Evolutionary conservation across 2,797 vertebrate species (phyloP).

Genomic region (Pseudotriccus pelzelni): DNA sequence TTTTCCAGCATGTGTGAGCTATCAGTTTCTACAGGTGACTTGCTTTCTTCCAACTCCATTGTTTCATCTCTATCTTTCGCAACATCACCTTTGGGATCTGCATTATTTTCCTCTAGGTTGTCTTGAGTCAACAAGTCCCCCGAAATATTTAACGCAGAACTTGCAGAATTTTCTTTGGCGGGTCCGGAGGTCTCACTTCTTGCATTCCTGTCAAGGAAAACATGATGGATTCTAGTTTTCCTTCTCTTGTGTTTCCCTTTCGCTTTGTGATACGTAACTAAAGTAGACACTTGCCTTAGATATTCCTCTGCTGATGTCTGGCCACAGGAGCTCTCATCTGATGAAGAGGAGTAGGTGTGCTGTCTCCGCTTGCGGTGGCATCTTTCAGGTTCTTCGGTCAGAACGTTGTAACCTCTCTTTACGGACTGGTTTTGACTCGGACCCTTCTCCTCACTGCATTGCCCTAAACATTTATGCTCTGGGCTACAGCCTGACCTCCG

Average conservation of each 20-base stretch:
- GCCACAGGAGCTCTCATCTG: slow-evolving; percentile 61
- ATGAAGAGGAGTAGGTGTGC: slow-evolving; percentile 62
- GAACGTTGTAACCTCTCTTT: slow-evolving; percentile 74
- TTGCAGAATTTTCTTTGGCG: neutral
- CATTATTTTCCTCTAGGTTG: neutral
- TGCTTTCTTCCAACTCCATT: slow-evolving; percentile 32
- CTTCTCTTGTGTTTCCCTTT: slow-evolving; percentile 72
- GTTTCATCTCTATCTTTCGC: neutral
- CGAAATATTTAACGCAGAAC: neutral
- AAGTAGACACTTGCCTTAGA: neutral
- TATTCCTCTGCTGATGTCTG: slow-evolving; percentile 42
- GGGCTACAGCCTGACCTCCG: slow-evolving; percentile 21
- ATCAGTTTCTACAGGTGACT: neutral
- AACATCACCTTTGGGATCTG: neutral
- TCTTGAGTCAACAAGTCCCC: neutral
- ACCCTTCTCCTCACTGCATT: slow-evolving; percentile 38
- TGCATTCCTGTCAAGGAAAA: neutral
- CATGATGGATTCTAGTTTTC: slow-evolving; percentile 1
- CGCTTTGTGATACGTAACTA: slow-evolving; percentile 36
- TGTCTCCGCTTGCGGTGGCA: slow-evolving; percentile 65
- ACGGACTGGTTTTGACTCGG: slow-evolving; percentile 55
- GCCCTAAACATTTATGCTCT: slow-evolving; percentile 44
- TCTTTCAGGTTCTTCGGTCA: slow-evolving; percentile 65
- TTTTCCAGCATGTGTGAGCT: neutral
- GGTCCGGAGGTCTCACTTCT: neutral